Evolutionary conservation across 2,797 vertebrate genomes (phyloP).

Genomic region (Crenichthys baileyi): DNA sequence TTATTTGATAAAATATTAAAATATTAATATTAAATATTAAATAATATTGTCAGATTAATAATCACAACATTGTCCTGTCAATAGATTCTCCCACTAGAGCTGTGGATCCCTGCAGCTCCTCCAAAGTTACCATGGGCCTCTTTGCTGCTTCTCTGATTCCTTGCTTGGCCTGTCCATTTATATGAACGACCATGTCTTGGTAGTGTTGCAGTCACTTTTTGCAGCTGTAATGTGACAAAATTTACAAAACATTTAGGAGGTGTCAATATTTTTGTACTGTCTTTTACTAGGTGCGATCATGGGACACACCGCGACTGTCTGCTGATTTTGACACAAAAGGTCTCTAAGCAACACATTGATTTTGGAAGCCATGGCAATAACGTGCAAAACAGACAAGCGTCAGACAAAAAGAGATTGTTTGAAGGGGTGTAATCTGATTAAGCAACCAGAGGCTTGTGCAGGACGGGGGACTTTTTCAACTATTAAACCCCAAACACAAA

Average conservation of each 20-base stretch:
- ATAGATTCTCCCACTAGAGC: no score
- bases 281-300: conserved; percentile 61
- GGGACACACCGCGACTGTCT: conserved; percentile 55
- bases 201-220: neutral
- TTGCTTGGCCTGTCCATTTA: no score
- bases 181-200: no score
- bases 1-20: no score
- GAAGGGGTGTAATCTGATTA: conserved; percentile 77
- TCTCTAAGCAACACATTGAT: conserved; percentile 75
- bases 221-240: neutral
- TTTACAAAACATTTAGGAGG: neutral
- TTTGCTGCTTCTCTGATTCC: no score
- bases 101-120: no score
- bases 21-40: no score
- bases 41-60: no score
- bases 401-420: conserved; percentile 76
- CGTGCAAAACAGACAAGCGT: conserved; percentile 64
- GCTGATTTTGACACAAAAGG: conserved; percentile 50
- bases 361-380: conserved; percentile 74
- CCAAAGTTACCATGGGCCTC: no score
- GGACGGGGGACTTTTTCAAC: conserved; percentile 68
- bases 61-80: no score
- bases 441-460: conserved; percentile 58
- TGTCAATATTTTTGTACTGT: neutral
- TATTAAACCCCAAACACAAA: conserved; percentile 69